Base-by-base conservation (phyloP, 2,113 vertebrate species). In the Dasypus novemcinctus region DNA sequence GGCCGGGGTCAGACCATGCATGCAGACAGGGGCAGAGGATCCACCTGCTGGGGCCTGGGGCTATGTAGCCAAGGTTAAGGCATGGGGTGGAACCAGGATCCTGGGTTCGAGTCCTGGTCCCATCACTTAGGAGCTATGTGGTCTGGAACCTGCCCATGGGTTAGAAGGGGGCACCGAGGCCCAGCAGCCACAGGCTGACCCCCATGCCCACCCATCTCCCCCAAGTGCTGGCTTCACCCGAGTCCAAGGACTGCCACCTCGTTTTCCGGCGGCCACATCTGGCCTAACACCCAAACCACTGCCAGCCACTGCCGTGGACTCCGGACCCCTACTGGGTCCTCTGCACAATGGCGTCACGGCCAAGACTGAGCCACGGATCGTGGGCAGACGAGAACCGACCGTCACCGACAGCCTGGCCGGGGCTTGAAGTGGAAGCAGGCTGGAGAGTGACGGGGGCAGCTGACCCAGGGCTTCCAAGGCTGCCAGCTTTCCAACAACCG, bases 341-440 rank as follows among this genome's bases (percentile, higher is more conserved):
- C 41, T 36, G 41, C 31, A 23, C 21, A 3, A 57, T 36, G 33
- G 54, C 38, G 54, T 61, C 79, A 9, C 21, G 11, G 54, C n/a
- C 52, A 14, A 15, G 46, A 41, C n/a, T 14, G 6, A 2, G 2
- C 27, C 49, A 49, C 4, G 0, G 31, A 33, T 15, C 4, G 43
- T 17, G 49, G 52, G 52, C 52, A 9, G 17, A n/a, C 5, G 49
- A 21, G 33, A 57, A 15, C 33, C 76, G 8, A 29, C n/a, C 2
- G 43, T 59, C 1, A 18, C 31, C 18, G 41, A 43, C 2, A 21
- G 23, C 75, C 41, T 25, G 85, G 31, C 41, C 5, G 52, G 36
- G 43, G 43, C 3, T 25, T 1, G 9, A 54, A 46, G 33, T 6
- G 1, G 15, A 20, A 5, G 0, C 1, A 17, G 33, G 43, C 52